Base-by-base conservation (phyloP, 1,140 invertebrate genomes). In the Polyergus mexicanus region DNA sequence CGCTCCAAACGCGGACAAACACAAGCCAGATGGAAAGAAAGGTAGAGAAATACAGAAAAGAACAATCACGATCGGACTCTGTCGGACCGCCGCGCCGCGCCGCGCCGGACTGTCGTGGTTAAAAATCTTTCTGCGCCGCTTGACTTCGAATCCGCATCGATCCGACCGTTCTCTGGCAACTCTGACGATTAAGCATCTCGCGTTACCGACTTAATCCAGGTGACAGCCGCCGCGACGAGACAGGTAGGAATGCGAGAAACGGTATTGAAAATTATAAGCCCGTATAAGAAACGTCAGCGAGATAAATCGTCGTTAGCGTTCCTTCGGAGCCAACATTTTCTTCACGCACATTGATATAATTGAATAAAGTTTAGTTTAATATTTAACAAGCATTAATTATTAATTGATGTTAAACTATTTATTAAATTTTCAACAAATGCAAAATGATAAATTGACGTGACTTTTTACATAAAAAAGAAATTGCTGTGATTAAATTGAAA, bases 51-150 rank as follows among this genome's bases (percentile, higher is more conserved):
- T 88, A 84, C 80, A 87, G 72, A 87, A 87, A 87, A 89, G 86
- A 74, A 85, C 62, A 69, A 80, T 22, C 88, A 63, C 80, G 78
- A 38, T 32, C 35, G 54, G 25, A 81, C 11, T 54, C 44, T 51
- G 47, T 74, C 77, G 66, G 54, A 32, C 16, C 51, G 65, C 75
- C 85, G 75, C 47, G 16, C 4, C 47, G 47, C 51, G 65, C 75
- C 85, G 75, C 47, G 16, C 4, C 47, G 47, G 16, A 51, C 47
- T 85, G 87, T 80, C 72, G 71, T 68, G 77, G 47, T 87, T 81
- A 47, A 72, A 86, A 85, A 92, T 92, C 88, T 92, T 93, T 93
- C 91, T 92, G 91, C 92, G 84, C 92, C 85, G 88, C 89, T 93
- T 90, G 89, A 91, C 91, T 91, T 44, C 84, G 88, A 92, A 90